These are phyloP conservation scores for Potorous gilbertii DNA, from an alignment of 2,797 vertebrate genomes.

Conservation along the genomic window DNA sequence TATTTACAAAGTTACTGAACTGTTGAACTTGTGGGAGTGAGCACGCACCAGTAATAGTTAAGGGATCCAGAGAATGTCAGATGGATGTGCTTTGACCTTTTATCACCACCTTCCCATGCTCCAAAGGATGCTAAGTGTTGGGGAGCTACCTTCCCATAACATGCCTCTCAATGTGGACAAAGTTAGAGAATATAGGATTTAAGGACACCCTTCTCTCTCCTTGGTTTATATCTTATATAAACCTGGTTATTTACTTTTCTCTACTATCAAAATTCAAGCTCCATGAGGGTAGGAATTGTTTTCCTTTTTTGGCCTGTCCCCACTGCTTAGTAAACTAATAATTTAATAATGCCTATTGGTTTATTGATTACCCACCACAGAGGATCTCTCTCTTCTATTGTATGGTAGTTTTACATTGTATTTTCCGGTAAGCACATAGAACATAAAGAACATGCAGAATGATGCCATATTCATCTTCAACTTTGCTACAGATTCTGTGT, in stretches of 20 bases:
- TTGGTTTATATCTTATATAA: background rate
- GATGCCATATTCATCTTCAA: background rate
- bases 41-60: background rate
- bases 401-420: background rate
- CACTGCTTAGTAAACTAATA: background rate
- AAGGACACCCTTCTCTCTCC: background rate
- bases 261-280: background rate
- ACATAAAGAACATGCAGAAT: background rate
- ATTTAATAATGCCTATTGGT: background rate
- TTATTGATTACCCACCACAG: background rate
- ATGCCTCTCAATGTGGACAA: background rate
- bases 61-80: background rate
- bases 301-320: background rate
- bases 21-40: background rate
- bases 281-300: background rate
- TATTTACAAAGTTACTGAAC: constrained; percentile 3
- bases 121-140: no score
- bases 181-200: background rate
- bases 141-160: background rate
- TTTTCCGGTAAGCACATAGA: background rate
- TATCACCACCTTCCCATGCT: background rate
- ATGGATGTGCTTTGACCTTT: background rate
- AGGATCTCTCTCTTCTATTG: background rate
- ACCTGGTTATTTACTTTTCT: background rate
- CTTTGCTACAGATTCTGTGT: background rate